These are phyloP conservation scores for Climacteris rufus DNA, from an alignment of 2,113 vertebrate species.

Conservation along the genomic window DNA sequence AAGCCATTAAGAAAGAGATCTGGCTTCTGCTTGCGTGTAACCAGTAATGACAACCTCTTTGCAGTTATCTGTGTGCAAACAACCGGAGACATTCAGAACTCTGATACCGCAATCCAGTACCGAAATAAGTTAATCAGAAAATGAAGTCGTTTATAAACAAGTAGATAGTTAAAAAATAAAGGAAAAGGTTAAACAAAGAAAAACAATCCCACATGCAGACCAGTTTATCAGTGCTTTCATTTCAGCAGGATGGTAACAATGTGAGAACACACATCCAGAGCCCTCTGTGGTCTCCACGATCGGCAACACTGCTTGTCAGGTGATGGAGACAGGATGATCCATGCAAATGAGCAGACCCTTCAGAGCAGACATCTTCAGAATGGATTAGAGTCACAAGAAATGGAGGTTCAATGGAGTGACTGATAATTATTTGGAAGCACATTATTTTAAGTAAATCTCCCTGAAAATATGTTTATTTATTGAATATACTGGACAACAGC, in stretches of 20 bases:
- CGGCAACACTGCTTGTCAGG: slow-evolving; percentile 68
- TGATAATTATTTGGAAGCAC: slow-evolving; percentile 85
- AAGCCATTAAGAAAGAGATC: slow-evolving; percentile 90
- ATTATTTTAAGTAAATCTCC: slow-evolving; percentile 82
- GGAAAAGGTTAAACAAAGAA: slow-evolving; percentile 57
- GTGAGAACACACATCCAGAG: slow-evolving; percentile 66
- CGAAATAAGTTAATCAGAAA: slow-evolving; percentile 70
- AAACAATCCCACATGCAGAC: slow-evolving; percentile 76
- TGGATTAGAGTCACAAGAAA: slow-evolving; percentile 77
- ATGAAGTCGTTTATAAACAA: slow-evolving; percentile 63
- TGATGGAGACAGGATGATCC: slow-evolving; percentile 80
- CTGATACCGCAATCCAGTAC: slow-evolving; percentile 70
- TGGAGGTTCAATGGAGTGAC: slow-evolving; percentile 74
- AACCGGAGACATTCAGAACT: slow-evolving; percentile 88
- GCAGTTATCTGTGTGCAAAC: slow-evolving; percentile 94
- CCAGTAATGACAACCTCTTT: slow-evolving; percentile 95
- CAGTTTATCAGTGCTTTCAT: slow-evolving; percentile 62
- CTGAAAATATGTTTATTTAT: slow-evolving; percentile 80
- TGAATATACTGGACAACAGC: slow-evolving; percentile 76
- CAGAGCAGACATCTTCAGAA: slow-evolving; percentile 74
- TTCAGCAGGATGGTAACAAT: slow-evolving; percentile 67
- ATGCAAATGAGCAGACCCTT: slow-evolving; percentile 81
- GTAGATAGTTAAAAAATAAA: slow-evolving; percentile 49
- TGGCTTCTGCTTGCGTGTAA: slow-evolving; percentile 91
- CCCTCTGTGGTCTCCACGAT: slow-evolving; percentile 57